Percentiles rank a stretch among this genome's conserved stretches.
phyloP scores from a whole-genome alignment of 2,797 vertebrate species.

The Carapus acus region DNA sequence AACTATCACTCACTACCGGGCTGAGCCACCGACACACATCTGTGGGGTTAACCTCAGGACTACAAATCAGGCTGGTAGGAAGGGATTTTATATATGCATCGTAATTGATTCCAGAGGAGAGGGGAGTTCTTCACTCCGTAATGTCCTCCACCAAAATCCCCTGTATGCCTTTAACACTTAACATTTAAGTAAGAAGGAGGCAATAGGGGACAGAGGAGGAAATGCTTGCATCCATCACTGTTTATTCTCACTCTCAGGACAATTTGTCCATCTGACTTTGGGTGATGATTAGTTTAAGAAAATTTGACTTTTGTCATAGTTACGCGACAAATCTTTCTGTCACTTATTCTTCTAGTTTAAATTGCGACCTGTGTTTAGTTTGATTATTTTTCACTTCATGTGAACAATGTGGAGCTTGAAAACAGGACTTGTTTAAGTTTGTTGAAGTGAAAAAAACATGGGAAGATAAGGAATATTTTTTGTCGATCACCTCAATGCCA shows the following conservation, averaged over 20 bases:
- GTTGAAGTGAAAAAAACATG: no score
- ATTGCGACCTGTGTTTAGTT: no score
- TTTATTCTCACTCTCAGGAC: slow-evolving; percentile 16
- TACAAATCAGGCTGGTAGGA: slow-evolving; percentile 73
- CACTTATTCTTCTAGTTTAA: no score
- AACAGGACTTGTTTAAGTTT: no score
- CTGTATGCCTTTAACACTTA: slow-evolving; percentile 44
- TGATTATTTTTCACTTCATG: no score
- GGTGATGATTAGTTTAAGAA: no score
- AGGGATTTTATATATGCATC: slow-evolving; percentile 66
- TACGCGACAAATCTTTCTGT: no score
- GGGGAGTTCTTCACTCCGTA: slow-evolving; percentile 43
- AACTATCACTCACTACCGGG: slow-evolving; percentile 69
- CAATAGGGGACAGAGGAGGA: slow-evolving; percentile 29
- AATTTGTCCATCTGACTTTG: no score
- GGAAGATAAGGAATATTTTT: no score
- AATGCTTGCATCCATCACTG: slow-evolving; percentile 42
- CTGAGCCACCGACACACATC: slow-evolving; percentile 61
- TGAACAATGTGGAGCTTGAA: no score
- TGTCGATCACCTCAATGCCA: no score
- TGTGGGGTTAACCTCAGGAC: slow-evolving; percentile 66
- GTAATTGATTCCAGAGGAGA: slow-evolving; percentile 73
- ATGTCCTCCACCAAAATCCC: slow-evolving; percentile 41
- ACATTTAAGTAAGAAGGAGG: slow-evolving; percentile 28
- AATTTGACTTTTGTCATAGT: no score